A percentile compares a stretch with the other conserved stretches of the same genome.
Evolutionary conservation across 2,113 vertebrate species (phyloP).

Genomic region (Bujurquina vittata): DNA sequence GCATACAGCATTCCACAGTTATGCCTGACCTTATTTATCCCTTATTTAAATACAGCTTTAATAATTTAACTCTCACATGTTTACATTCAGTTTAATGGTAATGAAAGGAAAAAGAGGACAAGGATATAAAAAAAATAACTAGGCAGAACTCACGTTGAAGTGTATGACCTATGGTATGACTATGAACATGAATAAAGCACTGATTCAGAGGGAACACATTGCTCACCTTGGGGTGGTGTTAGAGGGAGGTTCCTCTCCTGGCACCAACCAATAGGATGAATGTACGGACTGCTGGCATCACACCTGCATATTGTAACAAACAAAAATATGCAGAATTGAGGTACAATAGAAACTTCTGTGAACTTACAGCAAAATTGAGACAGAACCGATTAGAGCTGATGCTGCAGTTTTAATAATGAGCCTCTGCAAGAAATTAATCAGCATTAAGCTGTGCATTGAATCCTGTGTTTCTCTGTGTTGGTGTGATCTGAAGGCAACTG

Average conservation of each 20-base stretch:
- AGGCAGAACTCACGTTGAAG: background rate
- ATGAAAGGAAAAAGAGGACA: background rate
- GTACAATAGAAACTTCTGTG: background rate
- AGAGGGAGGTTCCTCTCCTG: slow-evolving; percentile 92
- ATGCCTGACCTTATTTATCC: background rate
- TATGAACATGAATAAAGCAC: background rate
- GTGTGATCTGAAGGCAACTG: background rate
- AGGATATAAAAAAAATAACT: background rate
- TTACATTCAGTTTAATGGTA: background rate
- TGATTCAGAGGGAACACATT: slow-evolving; percentile 13
- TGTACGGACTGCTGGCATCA: slow-evolving; percentile 95
- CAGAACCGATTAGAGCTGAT: background rate
- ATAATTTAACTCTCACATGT: background rate
- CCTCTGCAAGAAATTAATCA: background rate
- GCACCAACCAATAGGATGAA: slow-evolving; percentile 98
- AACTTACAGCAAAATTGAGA: background rate
- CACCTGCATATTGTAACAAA: slow-evolving; percentile 83
- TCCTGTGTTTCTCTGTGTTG: background rate
- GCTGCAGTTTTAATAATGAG: background rate
- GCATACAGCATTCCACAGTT: background rate
- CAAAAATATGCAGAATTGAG: background rate
- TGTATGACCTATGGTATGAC: background rate
- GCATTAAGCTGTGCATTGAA: background rate
- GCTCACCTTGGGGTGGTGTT: slow-evolving; percentile 96
- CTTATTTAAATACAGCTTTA: background rate